These are phyloP conservation scores for Pelosia muscerda DNA, from an alignment of 2,888 invertebrate species.

Conservation along the genomic window DNA sequence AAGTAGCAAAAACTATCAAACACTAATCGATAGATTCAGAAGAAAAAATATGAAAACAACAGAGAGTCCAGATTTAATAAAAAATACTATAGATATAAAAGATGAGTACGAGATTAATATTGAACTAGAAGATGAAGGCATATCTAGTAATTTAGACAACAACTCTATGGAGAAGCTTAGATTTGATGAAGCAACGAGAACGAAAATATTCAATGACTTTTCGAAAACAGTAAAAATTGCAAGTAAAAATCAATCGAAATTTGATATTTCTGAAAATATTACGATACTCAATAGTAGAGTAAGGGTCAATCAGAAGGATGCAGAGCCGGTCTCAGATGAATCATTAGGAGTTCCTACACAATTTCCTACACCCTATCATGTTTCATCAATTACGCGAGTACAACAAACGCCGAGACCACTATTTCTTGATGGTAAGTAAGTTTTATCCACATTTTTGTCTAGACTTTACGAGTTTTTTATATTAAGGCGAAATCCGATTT, in stretches of 20 bases:
- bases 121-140: conserved; percentile 40
- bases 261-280: conserved; percentile 25
- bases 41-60: conserved; percentile 62
- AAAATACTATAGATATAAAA: conserved; percentile 31
- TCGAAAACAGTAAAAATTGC: conserved; percentile 75
- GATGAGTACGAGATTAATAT: conserved; percentile 42
- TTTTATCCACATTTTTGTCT: neutral
- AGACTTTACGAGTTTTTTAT: neutral
- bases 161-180: conserved; percentile 74
- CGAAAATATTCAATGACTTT: conserved; percentile 77
- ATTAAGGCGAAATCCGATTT: neutral
- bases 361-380: conserved; percentile 50
- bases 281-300: conserved; percentile 28
- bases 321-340: conserved; percentile 50
- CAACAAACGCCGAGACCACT: conserved; percentile 57
- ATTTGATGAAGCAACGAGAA: conserved; percentile 74
- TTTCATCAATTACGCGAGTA: conserved; percentile 55
- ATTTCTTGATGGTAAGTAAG: conserved; percentile 62
- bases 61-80: conserved; percentile 14
- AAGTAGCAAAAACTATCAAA: conserved; percentile 66
- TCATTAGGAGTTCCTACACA: conserved; percentile 55
- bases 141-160: conserved; percentile 41
- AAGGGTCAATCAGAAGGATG: conserved; percentile 27
- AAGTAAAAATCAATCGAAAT: conserved; percentile 37
- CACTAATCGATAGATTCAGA: conserved; percentile 69